Base-by-base conservation (phyloP, 2,797 vertebrate species). In the Dendrocincla fuliginosa region DNA sequence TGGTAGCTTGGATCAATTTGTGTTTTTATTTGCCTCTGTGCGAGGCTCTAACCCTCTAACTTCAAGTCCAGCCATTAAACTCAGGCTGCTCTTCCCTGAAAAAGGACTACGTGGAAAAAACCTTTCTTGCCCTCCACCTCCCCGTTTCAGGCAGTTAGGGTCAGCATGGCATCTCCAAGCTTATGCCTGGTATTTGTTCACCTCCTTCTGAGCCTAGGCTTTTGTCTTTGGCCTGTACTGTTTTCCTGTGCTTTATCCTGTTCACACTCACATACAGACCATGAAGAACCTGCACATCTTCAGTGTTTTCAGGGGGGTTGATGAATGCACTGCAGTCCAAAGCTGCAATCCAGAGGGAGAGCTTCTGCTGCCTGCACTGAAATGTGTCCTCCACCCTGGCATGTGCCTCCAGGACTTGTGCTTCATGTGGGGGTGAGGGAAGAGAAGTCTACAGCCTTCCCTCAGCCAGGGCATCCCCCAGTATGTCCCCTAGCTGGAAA, bases 1-100 rank as follows among this genome's bases (percentile, higher is more conserved):
- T 55, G 57, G 89, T 65, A 92, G 73, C 84, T 95, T 92, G 93
- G 78, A 93, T 89, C 90, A 96, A 77, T 89, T 55, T 56, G 23
- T 75, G 57, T 46, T 92, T 89, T 69, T 39, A 25, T 42, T 86
- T 93, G 59, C 47, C 28, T 76, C 52, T 0, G 0, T 32, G 84
- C 1, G 1, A 71, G 32, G 52, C 63, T 65, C 37, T 88, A 93
- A 81, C 73, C 69, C 69, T 84, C 81, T 92, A 75, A 60, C 14
- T 91, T 81, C 78, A 84, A 81, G 61, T n/a, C 42, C 27, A 42
- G 70, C 13, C 17, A 19, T 42, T 68, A 78, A 86, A 67, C 15
- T 46, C 20, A 19, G 39, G 41, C 44, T 63, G 10, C 24, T 73
- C 25, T 71, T 81, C 30, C 80, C 44, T n/a, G 20, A 64, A 87